Conservation (phyloP, 2,888 invertebrate species). For the Deilephila porcellus region DNA sequence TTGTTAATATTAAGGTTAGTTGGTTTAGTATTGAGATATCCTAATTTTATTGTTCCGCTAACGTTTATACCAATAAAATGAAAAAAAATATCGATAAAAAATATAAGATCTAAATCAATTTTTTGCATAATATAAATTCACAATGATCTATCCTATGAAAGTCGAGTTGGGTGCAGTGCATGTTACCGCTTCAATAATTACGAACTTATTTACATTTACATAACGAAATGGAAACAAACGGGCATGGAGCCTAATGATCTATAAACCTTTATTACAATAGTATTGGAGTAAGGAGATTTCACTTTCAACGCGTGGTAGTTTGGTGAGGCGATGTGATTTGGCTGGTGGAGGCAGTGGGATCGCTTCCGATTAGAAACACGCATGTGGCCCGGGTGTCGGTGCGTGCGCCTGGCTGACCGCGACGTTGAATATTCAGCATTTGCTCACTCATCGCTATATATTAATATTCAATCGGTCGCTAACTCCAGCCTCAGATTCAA, state of each 20-base stretch:
- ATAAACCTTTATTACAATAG: neutral
- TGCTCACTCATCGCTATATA: conserved; percentile 66
- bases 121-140: neutral
- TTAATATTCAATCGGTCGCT: conserved; percentile 77
- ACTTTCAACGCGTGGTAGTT: conserved; percentile 30
- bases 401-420: conserved; percentile 72
- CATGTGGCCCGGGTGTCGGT: conserved; percentile 35
- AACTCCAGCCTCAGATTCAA: conserved; percentile 70
- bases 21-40: neutral
- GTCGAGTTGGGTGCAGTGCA: neutral
- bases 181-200: conserved; percentile 7
- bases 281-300: conserved; percentile 19
- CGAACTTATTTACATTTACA: neutral
- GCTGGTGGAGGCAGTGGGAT: neutral
- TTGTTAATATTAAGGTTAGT: neutral
- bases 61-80: neutral
- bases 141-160: neutral
- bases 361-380: conserved; percentile 30
- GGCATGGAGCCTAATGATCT: neutral
- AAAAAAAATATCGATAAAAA: neutral
- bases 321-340: conserved; percentile 11
- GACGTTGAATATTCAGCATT: conserved; percentile 75
- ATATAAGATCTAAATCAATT: neutral
- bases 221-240: conserved; percentile 4
- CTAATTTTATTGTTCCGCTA: neutral